A percentile compares a stretch with the other conserved stretches of the same genome.
Conservation (phyloP, 2,888 invertebrate species). For the Calephelis perditalis region DNA sequence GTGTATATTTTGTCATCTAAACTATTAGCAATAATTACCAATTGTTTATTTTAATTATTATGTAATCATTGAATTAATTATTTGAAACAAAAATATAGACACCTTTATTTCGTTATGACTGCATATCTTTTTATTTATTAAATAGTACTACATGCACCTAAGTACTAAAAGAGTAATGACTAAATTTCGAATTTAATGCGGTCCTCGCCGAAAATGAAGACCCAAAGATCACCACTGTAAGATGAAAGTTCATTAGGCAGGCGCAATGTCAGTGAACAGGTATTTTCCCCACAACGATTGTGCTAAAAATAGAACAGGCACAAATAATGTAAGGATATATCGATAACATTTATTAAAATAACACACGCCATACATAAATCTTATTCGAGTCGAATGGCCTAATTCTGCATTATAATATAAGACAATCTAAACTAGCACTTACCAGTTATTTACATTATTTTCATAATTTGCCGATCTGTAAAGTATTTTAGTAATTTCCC, state of each 20-base stretch:
- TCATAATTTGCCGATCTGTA: slow-evolving; percentile 30
- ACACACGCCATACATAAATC: not conserved
- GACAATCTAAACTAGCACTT: slow-evolving; percentile 23
- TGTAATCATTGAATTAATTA: no score
- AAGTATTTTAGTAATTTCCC: slow-evolving; percentile 35
- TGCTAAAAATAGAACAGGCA: slow-evolving; percentile 36
- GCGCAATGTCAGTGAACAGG: slow-evolving; percentile 36
- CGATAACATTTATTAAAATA: slow-evolving; percentile 13
- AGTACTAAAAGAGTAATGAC: not conserved
- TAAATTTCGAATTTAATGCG: slow-evolving; percentile 6
- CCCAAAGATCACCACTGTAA: slow-evolving; percentile 31
- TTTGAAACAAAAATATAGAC: no score
- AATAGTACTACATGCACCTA: no score
- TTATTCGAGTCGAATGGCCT: not conserved
- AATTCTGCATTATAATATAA: not conserved
- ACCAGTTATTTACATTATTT: slow-evolving; percentile 55
- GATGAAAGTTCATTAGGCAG: slow-evolving; percentile 39
- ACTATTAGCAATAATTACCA: no score
- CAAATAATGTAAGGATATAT: slow-evolving; percentile 7
- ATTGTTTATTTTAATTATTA: no score
- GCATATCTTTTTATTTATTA: no score
- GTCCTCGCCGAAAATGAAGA: slow-evolving; percentile 27
- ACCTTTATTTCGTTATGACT: no score
- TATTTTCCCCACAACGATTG: slow-evolving; percentile 27
- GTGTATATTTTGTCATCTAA: no score